Percentiles rank a stretch among this genome's conserved stretches.
Evolutionary conservation across 2,797 vertebrate genomes (phyloP).

Genomic region (Crenichthys baileyi): DNA sequence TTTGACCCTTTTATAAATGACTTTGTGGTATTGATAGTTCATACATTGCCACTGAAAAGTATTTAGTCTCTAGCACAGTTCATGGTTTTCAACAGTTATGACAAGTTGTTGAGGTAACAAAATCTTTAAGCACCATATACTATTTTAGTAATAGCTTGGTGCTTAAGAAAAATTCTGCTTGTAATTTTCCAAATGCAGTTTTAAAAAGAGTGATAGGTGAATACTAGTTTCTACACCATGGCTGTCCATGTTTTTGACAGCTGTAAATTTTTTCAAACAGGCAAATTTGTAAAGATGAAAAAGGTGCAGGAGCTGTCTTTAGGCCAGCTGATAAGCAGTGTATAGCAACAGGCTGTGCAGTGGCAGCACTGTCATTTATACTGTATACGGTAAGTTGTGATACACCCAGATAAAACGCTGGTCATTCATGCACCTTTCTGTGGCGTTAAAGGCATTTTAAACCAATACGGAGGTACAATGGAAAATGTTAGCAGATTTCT

Average conservation of each 20-base stretch:
- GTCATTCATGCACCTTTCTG: neutral
- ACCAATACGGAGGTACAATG: neutral
- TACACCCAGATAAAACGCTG: neutral
- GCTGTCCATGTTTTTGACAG: neutral
- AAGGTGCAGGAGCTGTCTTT: neutral
- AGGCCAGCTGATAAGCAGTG: neutral
- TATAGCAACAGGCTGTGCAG: neutral
- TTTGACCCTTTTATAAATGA: neutral
- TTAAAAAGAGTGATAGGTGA: neutral
- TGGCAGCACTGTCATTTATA: neutral
- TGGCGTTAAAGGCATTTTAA: neutral
- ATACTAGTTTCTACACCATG: neutral
- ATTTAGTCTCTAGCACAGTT: neutral
- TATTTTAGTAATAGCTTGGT: neutral
- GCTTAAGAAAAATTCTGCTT: neutral
- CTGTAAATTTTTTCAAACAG: too few relatives aligned
- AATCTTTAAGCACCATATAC: neutral
- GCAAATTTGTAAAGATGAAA: neutral
- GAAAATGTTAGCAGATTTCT: too few relatives aligned
- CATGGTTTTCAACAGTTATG: neutral
- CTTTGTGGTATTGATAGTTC: neutral
- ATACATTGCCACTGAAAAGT: neutral
- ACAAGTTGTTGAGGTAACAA: neutral
- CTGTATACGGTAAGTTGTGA: neutral
- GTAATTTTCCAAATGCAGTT: neutral